Conservation (phyloP, 1,140 invertebrate genomes). For the Euwallacea fornicatus region DNA sequence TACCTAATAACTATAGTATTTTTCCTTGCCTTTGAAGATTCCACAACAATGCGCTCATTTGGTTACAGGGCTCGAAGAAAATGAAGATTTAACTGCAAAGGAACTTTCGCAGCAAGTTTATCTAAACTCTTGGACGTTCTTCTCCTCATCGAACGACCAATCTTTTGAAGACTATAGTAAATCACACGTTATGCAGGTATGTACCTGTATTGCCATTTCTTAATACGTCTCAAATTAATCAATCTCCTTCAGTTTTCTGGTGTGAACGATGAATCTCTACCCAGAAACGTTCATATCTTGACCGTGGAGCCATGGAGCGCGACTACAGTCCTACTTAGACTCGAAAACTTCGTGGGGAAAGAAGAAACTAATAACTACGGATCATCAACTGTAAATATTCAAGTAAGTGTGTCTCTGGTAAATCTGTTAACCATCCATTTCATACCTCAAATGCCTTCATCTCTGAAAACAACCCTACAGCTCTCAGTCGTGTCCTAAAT, state of each 20-base stretch:
- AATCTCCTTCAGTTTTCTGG: conserved; percentile 54
- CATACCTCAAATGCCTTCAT: neutral
- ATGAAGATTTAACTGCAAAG: conserved; percentile 26
- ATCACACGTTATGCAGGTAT: conserved; percentile 59
- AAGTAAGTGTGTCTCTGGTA: neutral
- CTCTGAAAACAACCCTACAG: no score
- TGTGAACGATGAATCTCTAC: conserved; percentile 57
- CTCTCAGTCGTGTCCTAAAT: no score
- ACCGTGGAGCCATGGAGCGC: conserved; percentile 70
- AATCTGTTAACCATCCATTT: neutral
- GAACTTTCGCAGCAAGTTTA: conserved; percentile 37
- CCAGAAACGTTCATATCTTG: conserved; percentile 69
- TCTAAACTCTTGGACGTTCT: conserved; percentile 42
- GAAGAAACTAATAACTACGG: conserved; percentile 53
- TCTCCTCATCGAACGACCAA: conserved; percentile 11
- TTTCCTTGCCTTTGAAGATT: no score
- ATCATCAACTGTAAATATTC: conserved; percentile 7
- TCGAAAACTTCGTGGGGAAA: conserved; percentile 75
- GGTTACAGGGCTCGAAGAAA: no score
- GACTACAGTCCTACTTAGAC: conserved; percentile 61
- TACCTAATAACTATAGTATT: no score
- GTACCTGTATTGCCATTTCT: neutral
- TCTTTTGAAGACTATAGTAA: conserved; percentile 18
- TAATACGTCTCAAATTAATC: conserved; percentile 42
- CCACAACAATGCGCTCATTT: no score